Percentiles rank a stretch among this genome's conserved stretches.
These are phyloP conservation scores for Pseudococcus jackbeardsleyi DNA, from an alignment of 2,888 invertebrate species.

Conservation along the genomic window DNA sequence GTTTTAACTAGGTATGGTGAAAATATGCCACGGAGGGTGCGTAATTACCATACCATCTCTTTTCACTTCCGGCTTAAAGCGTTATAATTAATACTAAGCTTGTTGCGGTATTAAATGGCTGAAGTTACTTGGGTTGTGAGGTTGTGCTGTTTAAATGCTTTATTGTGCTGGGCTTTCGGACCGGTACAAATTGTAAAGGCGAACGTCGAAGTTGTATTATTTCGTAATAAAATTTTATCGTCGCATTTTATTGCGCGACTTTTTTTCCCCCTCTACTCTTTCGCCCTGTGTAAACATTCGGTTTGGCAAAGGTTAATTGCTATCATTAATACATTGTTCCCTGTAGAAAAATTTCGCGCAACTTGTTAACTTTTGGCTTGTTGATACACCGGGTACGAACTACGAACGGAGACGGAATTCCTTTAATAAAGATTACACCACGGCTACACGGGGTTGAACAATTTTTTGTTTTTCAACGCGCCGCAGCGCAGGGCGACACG, in stretches of 20 bases:
- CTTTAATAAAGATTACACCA: conserved; percentile 36
- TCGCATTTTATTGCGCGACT: conserved; percentile 46
- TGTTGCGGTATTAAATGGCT: conserved; percentile 59
- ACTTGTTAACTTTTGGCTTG: conserved; percentile 47
- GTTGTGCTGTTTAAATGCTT: conserved; percentile 40
- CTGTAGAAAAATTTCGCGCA: conserved; percentile 14
- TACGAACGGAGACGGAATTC: background rate
- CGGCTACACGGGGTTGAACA: background rate
- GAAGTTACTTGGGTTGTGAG: conserved; percentile 32
- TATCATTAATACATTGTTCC: conserved; percentile 44
- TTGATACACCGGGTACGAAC: conserved; percentile 29
- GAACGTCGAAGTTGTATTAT: conserved; percentile 54
- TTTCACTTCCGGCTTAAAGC: conserved; percentile 61
- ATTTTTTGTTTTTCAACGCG: background rate
- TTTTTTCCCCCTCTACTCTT: background rate
- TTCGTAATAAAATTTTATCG: conserved; percentile 52
- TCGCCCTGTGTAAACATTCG: conserved; percentile 12
- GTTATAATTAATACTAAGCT: conserved; percentile 59
- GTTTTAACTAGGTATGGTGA: conserved; percentile 5
- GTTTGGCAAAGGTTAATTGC: conserved; percentile 19
- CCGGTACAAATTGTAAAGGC: conserved; percentile 45
- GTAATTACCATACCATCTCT: conserved; percentile 60
- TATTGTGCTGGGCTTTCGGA: conserved; percentile 23
- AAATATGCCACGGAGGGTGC: conserved; percentile 33
- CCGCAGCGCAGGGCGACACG: background rate